Base-by-base conservation (phyloP, 1,140 invertebrate species). In the Lethocerus indicus region DNA sequence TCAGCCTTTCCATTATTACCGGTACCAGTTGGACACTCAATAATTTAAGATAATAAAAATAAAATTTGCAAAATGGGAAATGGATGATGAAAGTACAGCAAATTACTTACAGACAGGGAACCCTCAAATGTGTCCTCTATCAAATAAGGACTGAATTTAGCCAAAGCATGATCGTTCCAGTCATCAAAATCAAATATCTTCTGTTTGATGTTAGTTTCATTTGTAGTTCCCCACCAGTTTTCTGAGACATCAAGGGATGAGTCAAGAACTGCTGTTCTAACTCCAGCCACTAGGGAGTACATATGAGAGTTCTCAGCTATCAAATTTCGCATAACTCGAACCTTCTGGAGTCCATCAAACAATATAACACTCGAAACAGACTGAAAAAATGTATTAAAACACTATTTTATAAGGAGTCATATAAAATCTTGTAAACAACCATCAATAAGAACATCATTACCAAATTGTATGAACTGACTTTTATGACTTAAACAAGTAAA, bases 161-260 rank as follows among this genome's bases (percentile, higher is more conserved):
- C 92, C 29, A 93, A 76, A 0, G 92, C 91, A 64, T 92, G 93
- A 66, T 91, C 90, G 62, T 98, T 99, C 95, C 95, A 98, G 61
- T 98, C 94, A 64, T 99, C 92, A 69, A 98, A 97, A 69, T 98
- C 96, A 64, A 99, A 98, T 56, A 99, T 95, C 61, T 81, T 75
- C 41, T 78, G 71, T 53, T 77, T 71, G 25, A 99, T 97, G 27
- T 71, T 65, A 5, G 62, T 62, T 35, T 82, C 72, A 47, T 84
- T 73, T 2, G 65, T 65, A 3, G 78, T 81, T 7, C 93, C 94
- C 94, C 95, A 99, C 86, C 87, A 99, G 64, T 98, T 99, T 61
- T 94, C 81, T 14, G 71, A 73, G 0, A 90, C 89, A 62, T 98
- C 83, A 7, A 99, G 67, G 37, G 72, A 72, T 57, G 89, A 93